Percentiles rank a stretch among this genome's conserved stretches.
Evolutionary conservation across 1,140 invertebrate species (phyloP).

Genomic region (Ditylenchus dipsaci): DNA sequence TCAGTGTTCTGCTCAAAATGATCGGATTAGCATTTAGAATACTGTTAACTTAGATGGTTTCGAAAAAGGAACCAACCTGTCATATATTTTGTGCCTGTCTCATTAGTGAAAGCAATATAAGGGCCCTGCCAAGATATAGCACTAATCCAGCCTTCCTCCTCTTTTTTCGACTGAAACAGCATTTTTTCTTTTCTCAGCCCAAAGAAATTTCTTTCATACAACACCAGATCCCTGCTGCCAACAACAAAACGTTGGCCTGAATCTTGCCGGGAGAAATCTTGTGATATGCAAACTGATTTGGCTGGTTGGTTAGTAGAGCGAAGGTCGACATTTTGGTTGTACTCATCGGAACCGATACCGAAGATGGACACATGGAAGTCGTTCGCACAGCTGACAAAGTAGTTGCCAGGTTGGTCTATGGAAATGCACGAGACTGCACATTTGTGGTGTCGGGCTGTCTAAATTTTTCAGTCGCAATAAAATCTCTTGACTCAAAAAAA

Average conservation of each 20-base stretch:
- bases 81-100: constrained; percentile 54
- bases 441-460: constrained; percentile 59
- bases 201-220: constrained; percentile 48
- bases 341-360: constrained; percentile 45
- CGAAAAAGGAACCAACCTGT: constrained; percentile 27
- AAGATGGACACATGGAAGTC: constrained; percentile 59
- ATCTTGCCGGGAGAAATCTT: constrained; percentile 35
- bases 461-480: constrained; percentile 7
- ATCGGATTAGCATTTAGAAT: no score
- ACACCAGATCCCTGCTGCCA: constrained; percentile 31
- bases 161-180: constrained; percentile 41
- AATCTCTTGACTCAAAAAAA: no score
- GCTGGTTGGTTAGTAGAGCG: constrained; percentile 25
- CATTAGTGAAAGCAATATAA: constrained; percentile 53
- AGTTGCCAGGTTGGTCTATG: constrained; percentile 62
- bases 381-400: constrained; percentile 62
- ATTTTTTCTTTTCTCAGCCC: constrained; percentile 25
- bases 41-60: no score
- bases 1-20: no score
- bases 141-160: constrained; percentile 46
- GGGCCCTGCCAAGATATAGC: constrained; percentile 40
- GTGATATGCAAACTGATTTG: constrained; percentile 40
- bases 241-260: constrained; percentile 45
- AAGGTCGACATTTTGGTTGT: constrained; percentile 27
- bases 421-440: constrained; percentile 62